Evolutionary conservation across 1,140 invertebrate genomes (phyloP).

Genomic region (Mylabris phalerata): DNA sequence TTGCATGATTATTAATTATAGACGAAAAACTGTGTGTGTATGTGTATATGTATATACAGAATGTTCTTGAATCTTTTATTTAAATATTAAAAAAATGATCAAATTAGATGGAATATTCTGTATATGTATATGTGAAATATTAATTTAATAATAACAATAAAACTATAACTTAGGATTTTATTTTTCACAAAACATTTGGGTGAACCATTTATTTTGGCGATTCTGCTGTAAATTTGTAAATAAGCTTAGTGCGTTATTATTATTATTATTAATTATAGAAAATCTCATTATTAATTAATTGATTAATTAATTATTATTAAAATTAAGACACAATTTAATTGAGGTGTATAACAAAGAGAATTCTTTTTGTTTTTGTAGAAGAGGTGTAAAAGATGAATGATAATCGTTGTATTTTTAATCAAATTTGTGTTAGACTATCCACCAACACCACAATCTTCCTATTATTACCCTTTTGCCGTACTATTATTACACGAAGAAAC

Average conservation of each 20-base stretch:
- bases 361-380: constrained; percentile 2
- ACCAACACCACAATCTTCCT: too few species aligned
- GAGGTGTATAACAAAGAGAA: neutral
- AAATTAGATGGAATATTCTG: too few species aligned
- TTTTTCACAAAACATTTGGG: neutral
- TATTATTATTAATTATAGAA: neutral
- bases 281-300: neutral
- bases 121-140: constrained; percentile 23
- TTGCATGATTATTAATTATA: too few species aligned
- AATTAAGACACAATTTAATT: neutral
- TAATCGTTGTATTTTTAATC: too few species aligned
- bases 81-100: constrained; percentile 3
- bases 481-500: too few species aligned
- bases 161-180: constrained; percentile 5
- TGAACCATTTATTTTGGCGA: neutral
- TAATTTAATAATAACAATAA: constrained; percentile 16
- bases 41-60: too few species aligned
- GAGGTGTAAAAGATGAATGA: too few species aligned
- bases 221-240: constrained; percentile 20
- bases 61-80: neutral
- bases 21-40: too few species aligned
- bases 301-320: neutral
- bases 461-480: too few species aligned
- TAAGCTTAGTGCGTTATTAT: constrained; percentile 8
- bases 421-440: too few species aligned